These are phyloP conservation scores for Tenualosa ilisha DNA, from an alignment of 2,797 vertebrate genomes.

Conservation along the genomic window DNA sequence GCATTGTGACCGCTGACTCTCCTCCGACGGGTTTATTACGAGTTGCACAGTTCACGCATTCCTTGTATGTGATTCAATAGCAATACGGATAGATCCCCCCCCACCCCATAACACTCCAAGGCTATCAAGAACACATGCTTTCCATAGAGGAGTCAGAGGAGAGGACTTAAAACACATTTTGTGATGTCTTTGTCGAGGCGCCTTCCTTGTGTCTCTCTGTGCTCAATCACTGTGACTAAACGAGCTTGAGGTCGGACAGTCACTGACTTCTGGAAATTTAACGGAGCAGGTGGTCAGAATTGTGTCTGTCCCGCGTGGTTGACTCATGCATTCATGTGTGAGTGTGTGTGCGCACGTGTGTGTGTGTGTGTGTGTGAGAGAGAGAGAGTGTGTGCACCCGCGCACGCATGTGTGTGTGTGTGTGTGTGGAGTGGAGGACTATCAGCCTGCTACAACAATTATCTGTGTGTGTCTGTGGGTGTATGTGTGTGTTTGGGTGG, in stretches of 20 bases:
- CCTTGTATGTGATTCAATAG: not conserved
- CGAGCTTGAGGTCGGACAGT: not conserved
- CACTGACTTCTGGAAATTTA: not conserved
- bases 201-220: not conserved
- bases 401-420: conserved; percentile 6
- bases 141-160: not conserved
- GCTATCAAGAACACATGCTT: not conserved
- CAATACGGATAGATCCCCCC: not conserved
- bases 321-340: not conserved
- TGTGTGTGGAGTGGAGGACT: not conserved
- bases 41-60: not conserved
- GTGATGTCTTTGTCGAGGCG: not conserved
- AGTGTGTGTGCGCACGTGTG: not conserved
- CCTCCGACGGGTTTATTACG: not conserved
- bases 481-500: conserved; percentile 5
- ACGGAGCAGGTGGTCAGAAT: not conserved
- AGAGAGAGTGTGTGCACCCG: not conserved
- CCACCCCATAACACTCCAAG: not conserved
- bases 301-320: not conserved
- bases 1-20: not conserved
- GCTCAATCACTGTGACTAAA: not conserved
- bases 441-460: not conserved
- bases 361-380: conserved; percentile 1
- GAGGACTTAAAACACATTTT: not conserved
- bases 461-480: not conserved